Percentiles rank a stretch among this genome's conserved stretches.
Evolutionary conservation across 2,797 vertebrate species (phyloP).

Genomic region (Astyanax mexicanus): DNA sequence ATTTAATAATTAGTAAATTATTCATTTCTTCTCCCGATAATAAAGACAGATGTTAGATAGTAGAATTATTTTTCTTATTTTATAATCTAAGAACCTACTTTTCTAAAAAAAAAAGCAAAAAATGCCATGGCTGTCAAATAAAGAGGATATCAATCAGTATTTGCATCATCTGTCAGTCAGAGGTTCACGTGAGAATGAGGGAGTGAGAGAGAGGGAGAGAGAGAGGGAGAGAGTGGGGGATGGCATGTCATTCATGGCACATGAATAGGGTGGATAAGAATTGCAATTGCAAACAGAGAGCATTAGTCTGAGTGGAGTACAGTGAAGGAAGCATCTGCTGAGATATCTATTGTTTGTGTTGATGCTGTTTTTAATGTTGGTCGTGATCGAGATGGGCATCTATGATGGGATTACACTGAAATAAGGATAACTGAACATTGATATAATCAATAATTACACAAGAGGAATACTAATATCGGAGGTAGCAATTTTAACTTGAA

Average conservation of each 20-base stretch:
- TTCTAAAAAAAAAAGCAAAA: no score
- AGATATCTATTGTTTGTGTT: constrained; percentile 35
- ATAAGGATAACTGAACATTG: constrained; percentile 21
- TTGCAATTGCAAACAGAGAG: constrained; percentile 51
- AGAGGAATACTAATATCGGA: constrained; percentile 22
- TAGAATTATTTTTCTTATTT: neutral
- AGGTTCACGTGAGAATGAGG: constrained; percentile 22
- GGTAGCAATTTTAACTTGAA: constrained; percentile 31
- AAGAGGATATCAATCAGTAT: constrained; percentile 49
- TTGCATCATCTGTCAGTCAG: constrained; percentile 20
- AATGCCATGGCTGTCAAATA: neutral
- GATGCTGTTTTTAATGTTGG: constrained; percentile 1
- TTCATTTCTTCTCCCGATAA: neutral
- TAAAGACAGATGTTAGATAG: neutral
- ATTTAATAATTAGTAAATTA: no score
- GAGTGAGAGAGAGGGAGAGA: constrained; percentile 20
- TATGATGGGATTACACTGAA: constrained; percentile 18
- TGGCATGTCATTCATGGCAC: constrained; percentile 60
- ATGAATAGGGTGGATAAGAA: constrained; percentile 61
- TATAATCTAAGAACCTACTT: no score
- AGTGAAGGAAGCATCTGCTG: constrained; percentile 40
- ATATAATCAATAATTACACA: constrained; percentile 15
- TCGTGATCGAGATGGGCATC: neutral
- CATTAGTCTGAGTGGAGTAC: constrained; percentile 42
- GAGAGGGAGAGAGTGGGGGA: constrained; percentile 13